phyloP scores from a whole-genome alignment of 1,140 invertebrate genomes.

The Papilio machaon region DNA sequence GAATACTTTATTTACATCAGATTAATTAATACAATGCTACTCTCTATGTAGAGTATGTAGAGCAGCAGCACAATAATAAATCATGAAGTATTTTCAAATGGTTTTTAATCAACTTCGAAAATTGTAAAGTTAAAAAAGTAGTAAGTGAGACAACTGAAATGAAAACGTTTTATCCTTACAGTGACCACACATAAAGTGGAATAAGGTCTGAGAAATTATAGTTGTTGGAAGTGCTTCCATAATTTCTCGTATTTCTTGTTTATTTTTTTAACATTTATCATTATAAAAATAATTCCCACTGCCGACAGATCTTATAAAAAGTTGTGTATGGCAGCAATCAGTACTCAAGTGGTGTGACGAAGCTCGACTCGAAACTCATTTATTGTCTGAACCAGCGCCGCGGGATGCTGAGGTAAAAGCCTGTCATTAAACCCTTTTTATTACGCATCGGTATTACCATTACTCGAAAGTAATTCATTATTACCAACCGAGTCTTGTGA shows the following conservation, averaged over 20 bases:
- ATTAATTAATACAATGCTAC: too few relatives aligned
- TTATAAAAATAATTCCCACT: not conserved
- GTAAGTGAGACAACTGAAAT: not conserved
- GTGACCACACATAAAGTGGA: not conserved
- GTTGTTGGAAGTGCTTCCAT: not conserved
- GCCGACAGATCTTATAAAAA: conserved; percentile 8
- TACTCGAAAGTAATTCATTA: not conserved
- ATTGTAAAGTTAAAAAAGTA: not conserved
- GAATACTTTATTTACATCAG: too few relatives aligned
- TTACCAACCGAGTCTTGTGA: not conserved
- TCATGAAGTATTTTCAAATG: too few relatives aligned
- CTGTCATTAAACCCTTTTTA: conserved; percentile 34
- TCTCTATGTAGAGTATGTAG: too few relatives aligned
- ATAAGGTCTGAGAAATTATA: not conserved
- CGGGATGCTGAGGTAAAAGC: conserved; percentile 23
- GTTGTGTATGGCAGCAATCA: not conserved
- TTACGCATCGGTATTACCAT: conserved; percentile 20
- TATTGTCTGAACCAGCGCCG: not conserved
- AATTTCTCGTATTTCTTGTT: not conserved
- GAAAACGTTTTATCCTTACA: not conserved
- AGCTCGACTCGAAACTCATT: conserved; percentile 28
- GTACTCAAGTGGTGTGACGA: conserved; percentile 28
- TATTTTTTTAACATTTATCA: not conserved
- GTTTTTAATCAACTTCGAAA: not conserved
- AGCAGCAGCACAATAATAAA: too few relatives aligned